Conservation (phyloP, 2,797 vertebrate genomes). For the Halcyon chelicuti region DNA sequence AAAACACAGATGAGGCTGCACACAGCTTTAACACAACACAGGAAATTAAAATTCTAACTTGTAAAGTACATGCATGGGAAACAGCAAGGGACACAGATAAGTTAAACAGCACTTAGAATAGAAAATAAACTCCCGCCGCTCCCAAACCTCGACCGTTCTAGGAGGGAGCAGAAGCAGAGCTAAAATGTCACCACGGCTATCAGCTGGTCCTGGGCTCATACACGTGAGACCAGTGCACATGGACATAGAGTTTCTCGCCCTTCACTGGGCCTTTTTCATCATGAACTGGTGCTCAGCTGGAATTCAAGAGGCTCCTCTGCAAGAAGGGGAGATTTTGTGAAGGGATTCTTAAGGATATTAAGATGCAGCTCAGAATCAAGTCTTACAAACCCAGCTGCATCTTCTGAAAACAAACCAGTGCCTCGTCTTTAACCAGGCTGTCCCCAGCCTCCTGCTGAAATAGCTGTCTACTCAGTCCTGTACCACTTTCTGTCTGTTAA, state of each 20-base stretch:
- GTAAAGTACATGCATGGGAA: background rate
- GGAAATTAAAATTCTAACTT: conserved; percentile 69
- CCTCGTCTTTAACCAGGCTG: background rate
- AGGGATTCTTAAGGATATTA: background rate
- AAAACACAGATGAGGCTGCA: conserved; percentile 61
- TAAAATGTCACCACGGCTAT: conserved; percentile 49
- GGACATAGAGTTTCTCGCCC: background rate
- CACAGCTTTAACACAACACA: conserved; percentile 52
- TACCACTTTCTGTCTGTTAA: background rate
- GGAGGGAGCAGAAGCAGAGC: background rate
- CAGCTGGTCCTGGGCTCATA: background rate
- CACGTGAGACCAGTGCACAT: conserved; percentile 35
- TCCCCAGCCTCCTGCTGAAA: background rate
- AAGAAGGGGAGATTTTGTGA: background rate
- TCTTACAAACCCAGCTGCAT: background rate
- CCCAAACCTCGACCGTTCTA: background rate
- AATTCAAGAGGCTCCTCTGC: conserved; percentile 1
- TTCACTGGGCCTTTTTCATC: background rate
- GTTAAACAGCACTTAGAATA: background rate
- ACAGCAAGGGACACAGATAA: background rate
- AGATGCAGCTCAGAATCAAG: background rate
- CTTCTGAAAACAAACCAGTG: background rate
- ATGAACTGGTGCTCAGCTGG: background rate
- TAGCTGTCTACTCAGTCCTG: background rate
- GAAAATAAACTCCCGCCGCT: conserved; percentile 21